Conservation (phyloP, 1,140 invertebrate species). For the Drosophila pseudoananassae region DNA sequence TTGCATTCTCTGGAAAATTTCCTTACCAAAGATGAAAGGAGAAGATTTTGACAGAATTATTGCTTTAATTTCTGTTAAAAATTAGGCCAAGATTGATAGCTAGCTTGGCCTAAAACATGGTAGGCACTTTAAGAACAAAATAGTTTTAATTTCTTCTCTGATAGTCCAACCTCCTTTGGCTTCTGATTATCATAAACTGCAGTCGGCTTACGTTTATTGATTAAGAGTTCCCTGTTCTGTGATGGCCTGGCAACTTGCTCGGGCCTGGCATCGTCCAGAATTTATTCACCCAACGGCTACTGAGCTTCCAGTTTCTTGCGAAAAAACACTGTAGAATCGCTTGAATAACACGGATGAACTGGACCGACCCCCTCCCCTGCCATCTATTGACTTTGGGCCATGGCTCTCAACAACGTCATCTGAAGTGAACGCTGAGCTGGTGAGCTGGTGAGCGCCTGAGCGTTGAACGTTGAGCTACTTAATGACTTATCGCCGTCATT, state of each 20-base stretch:
- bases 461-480: conserved; percentile 59
- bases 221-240: conserved; percentile 20
- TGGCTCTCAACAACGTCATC: conserved; percentile 37
- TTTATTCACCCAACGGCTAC: conserved; percentile 19
- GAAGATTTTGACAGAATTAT: background rate
- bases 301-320: conserved; percentile 11
- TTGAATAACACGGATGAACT: conserved; percentile 31
- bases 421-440: conserved; percentile 38
- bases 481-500: conserved; percentile 76
- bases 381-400: conserved; percentile 23
- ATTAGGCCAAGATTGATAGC: no score
- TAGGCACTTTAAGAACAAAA: background rate
- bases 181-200: conserved; percentile 11
- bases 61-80: background rate
- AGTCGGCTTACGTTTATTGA: conserved; percentile 16
- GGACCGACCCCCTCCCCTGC: conserved; percentile 1
- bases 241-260: conserved; percentile 8
- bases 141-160: background rate
- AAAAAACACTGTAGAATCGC: conserved; percentile 25
- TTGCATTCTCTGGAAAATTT: background rate
- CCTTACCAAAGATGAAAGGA: background rate
- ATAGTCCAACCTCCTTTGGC: conserved; percentile 1
- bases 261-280: conserved; percentile 1
- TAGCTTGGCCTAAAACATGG: no score
- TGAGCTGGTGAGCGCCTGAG: conserved; percentile 6